Percentiles rank a stretch among this genome's conserved stretches.
Conservation (phyloP, 1,140 invertebrate species). For the Brachystomella parvula region DNA sequence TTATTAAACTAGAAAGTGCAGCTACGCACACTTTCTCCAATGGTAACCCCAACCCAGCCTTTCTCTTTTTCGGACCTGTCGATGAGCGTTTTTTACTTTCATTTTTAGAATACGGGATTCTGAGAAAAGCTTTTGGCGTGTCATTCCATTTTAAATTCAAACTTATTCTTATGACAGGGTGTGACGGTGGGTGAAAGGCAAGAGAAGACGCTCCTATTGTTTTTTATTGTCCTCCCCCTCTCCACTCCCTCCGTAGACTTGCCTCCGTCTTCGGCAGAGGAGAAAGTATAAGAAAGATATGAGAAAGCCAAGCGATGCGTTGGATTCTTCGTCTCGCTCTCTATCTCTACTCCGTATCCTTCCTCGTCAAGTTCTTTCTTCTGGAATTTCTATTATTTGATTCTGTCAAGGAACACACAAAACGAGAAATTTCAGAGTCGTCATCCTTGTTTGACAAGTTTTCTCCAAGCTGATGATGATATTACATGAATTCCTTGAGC, state of each 20-base stretch:
- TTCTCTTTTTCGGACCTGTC: too few species aligned
- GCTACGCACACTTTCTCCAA: too few species aligned
- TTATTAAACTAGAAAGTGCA: too few species aligned
- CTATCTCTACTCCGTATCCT: background rate
- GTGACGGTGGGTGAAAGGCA: background rate
- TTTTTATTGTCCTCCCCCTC: background rate
- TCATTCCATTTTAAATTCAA: conserved; percentile 1
- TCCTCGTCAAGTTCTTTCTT: too few species aligned
- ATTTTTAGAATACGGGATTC: too few species aligned
- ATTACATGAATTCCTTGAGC: conserved; percentile 4
- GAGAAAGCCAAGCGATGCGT: background rate
- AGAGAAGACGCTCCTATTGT: background rate
- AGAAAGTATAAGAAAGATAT: background rate
- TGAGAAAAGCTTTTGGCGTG: background rate
- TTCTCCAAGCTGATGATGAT: background rate
- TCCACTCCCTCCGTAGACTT: background rate
- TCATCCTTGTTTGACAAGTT: conserved; percentile 3
- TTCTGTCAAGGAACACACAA: conserved; percentile 1
- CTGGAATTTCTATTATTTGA: conserved; percentile 13
- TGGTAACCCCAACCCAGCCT: too few species aligned
- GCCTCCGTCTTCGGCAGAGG: background rate
- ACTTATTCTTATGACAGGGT: background rate
- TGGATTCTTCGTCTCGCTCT: background rate
- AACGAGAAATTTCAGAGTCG: conserved; percentile 4
- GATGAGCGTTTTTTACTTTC: too few species aligned